phyloP scores from a whole-genome alignment of 2,888 invertebrate genomes.

The Eristalis pertinax region DNA sequence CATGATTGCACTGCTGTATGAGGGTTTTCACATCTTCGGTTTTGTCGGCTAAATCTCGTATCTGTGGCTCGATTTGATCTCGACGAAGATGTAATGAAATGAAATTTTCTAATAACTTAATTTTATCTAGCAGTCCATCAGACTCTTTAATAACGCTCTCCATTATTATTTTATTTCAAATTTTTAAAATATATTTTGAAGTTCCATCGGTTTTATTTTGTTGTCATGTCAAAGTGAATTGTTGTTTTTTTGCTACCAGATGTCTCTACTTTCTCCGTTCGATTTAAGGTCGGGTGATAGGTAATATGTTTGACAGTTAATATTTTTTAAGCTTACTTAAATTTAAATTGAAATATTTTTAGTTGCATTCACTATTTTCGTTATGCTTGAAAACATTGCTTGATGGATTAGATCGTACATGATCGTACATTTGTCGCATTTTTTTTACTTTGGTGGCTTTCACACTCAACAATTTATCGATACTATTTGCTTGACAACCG shows the following conservation, averaged over 20 bases:
- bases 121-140: constrained; percentile 48
- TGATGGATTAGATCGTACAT: too few relatives aligned
- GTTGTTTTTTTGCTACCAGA: neutral
- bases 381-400: too few relatives aligned
- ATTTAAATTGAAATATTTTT: too few relatives aligned
- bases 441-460: too few relatives aligned
- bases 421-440: too few relatives aligned
- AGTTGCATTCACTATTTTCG: too few relatives aligned
- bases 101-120: constrained; percentile 73
- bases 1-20: constrained; percentile 64
- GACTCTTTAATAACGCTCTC: constrained; percentile 32
- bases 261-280: neutral
- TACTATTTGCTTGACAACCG: too few relatives aligned
- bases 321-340: neutral
- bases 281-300: neutral
- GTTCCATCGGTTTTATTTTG: constrained; percentile 4
- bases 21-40: constrained; percentile 65
- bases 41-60: constrained; percentile 52
- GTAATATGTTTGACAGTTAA: neutral
- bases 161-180: constrained; percentile 30
- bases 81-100: constrained; percentile 74
- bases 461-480: too few relatives aligned
- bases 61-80: constrained; percentile 68
- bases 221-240: neutral
- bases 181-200: constrained; percentile 25